Base-by-base conservation (phyloP, 2,113 vertebrate genomes). In the Coreoperca whiteheadi region DNA sequence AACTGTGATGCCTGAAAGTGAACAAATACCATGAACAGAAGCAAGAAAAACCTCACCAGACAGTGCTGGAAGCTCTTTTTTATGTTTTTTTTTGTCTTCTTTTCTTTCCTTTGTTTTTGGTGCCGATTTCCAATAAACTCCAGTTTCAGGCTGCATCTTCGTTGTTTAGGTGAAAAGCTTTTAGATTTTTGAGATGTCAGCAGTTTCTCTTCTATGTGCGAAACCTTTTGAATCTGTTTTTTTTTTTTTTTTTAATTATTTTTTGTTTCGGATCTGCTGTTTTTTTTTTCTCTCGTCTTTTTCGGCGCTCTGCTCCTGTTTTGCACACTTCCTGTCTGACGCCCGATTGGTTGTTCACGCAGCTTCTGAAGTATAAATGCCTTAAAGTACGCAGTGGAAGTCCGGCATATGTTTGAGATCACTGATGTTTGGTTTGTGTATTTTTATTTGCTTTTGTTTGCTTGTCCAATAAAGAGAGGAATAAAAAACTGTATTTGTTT, bases 301-400 rank as follows among this genome's bases (percentile, higher is more conserved):
- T 16, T 43, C 32, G 6, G 51, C 18, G 32, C 68, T 39, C 23
- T 7, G 2, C 23, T 75, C 30, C 0, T 30, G 20, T 54, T 71
- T 34, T 53, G 57, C 67, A 41, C 43, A 4, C 68, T 28, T n/a
- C 4, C 28, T 66, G 70, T 63, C 18, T 11, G 53, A 72, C 5
- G 43, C 50, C 60, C 65, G 74, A 65, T n/a, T 3, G 11, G 30
- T 34, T 23, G 34, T 28, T 57, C 28, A 4, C 30, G 18, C 39
- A 10, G 46, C 20, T 64, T 15, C 80, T 90, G 76, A 82, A 79
- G 83, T 81, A 21, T 57, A 5, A 61, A 60, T 46, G 89, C 90
- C 87, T 91, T 92, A 86, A 92, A 86, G 83, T 79, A 65, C 89
- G 84, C 83, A 79, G 75, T 76, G 80, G 56, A 78, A 25, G 82